phyloP scores from a whole-genome alignment of 2,888 invertebrate genomes.

The Aproaerema taeniolella region DNA sequence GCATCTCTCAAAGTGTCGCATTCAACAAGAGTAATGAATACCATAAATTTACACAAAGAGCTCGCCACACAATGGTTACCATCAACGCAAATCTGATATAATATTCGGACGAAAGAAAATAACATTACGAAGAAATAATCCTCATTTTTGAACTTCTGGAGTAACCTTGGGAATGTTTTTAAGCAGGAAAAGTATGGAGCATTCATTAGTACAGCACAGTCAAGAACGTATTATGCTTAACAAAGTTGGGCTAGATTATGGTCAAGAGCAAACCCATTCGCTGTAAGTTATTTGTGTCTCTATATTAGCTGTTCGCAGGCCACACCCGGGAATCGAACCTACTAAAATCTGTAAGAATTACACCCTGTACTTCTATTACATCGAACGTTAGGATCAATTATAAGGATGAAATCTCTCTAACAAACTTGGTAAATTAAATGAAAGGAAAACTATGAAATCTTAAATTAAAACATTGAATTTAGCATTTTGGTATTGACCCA shows the following conservation, averaged over 20 bases:
- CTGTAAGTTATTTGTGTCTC: too few species aligned
- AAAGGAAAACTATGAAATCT: too few species aligned
- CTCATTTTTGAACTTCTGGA: conserved; percentile 63
- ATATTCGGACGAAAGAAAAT: conserved; percentile 14
- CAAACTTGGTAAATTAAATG: too few species aligned
- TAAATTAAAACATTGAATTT: too few species aligned
- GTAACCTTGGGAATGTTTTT: conserved; percentile 36
- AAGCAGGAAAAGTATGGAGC: background rate
- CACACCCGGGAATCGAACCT: too few species aligned
- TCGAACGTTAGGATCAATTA: too few species aligned
- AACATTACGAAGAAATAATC: conserved; percentile 28
- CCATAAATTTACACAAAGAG: conserved; percentile 55
- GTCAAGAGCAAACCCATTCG: too few species aligned
- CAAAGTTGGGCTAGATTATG: background rate
- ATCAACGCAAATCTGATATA: conserved; percentile 12
- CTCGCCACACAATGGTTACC: conserved; percentile 29
- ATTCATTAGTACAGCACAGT: background rate
- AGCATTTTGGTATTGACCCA: too few species aligned
- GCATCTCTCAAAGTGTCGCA: conserved; percentile 58
- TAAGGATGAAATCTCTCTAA: too few species aligned
- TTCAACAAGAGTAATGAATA: conserved; percentile 64
- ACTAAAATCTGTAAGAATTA: too few species aligned
- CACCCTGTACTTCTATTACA: too few species aligned
- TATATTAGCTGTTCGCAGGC: too few species aligned
- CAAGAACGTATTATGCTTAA: background rate